Conservation (phyloP, 2,888 invertebrate genomes). For the Stenurella melanura region DNA sequence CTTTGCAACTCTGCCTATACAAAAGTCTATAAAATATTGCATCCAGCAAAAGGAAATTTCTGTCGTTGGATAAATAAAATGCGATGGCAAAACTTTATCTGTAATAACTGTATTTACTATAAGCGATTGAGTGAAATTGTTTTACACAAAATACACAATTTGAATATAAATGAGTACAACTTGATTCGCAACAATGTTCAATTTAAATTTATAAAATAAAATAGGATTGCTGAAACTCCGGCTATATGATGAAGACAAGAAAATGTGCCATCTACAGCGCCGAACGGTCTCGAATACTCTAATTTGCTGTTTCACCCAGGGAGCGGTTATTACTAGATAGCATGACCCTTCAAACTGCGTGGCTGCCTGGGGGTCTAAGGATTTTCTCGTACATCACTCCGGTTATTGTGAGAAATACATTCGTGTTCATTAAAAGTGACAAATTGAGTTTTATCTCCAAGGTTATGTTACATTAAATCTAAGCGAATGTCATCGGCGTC, state of each 20-base stretch:
- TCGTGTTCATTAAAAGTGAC: conserved; percentile 52
- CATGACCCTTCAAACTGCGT: conserved; percentile 51
- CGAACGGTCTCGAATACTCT: conserved; percentile 43
- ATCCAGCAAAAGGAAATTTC: background rate
- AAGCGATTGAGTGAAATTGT: conserved; percentile 31
- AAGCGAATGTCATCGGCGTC: too few relatives aligned
- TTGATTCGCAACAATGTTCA: conserved; percentile 39
- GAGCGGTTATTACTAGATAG: conserved; percentile 53
- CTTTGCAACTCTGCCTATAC: background rate
- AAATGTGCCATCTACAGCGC: conserved; percentile 24
- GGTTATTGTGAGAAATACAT: conserved; percentile 44
- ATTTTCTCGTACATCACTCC: conserved; percentile 44
- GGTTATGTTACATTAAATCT: conserved; percentile 43
- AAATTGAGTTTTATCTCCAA: conserved; percentile 47
- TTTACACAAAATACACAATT: conserved; percentile 37
- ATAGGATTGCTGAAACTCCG: conserved; percentile 18
- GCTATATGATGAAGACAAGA: conserved; percentile 35
- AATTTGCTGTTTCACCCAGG: conserved; percentile 50
- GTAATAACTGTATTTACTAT: conserved; percentile 33
- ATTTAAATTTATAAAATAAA: conserved; percentile 41
- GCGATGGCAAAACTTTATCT: conserved; percentile 17
- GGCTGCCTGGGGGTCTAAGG: conserved; percentile 45
- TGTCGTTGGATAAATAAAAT: conserved; percentile 6
- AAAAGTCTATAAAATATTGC: background rate
- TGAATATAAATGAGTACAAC: conserved; percentile 34